Conservation (phyloP, 2,113 vertebrate genomes). For the Amazona guildingii region DNA sequence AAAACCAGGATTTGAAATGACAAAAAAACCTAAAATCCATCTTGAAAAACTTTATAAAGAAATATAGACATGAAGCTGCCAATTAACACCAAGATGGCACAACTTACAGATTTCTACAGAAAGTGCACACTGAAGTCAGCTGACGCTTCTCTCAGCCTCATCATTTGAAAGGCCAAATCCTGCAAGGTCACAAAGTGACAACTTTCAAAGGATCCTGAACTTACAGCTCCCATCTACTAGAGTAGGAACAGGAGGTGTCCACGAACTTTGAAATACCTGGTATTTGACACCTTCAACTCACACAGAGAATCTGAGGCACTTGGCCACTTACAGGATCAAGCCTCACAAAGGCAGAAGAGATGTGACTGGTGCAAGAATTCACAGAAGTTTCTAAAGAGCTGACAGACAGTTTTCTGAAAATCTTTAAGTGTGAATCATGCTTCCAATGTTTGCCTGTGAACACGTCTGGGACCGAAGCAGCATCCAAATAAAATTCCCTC, state of each 20-base stretch:
- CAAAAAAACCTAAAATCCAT: slow-evolving; percentile 26
- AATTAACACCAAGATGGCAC: slow-evolving; percentile 54
- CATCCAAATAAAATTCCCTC: background rate
- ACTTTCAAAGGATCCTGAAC: slow-evolving; percentile 7
- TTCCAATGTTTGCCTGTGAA: background rate
- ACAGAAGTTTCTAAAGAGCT: slow-evolving; percentile 41
- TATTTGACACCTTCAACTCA: slow-evolving; percentile 14
- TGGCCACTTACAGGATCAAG: slow-evolving; percentile 38
- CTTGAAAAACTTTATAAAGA: slow-evolving; percentile 35
- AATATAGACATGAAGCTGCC: slow-evolving; percentile 46
- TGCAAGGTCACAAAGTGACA: background rate
- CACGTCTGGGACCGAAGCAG: background rate
- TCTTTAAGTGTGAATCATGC: background rate
- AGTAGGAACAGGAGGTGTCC: background rate
- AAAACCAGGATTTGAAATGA: slow-evolving; percentile 49
- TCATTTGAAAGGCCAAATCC: background rate
- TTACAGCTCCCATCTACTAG: background rate
- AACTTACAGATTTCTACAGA: slow-evolving; percentile 52
- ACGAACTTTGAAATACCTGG: slow-evolving; percentile 6
- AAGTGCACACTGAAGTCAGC: slow-evolving; percentile 43
- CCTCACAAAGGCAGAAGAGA: slow-evolving; percentile 51
- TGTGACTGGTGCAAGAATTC: slow-evolving; percentile 8
- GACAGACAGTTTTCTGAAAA: slow-evolving; percentile 37
- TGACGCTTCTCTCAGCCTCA: slow-evolving; percentile 7
- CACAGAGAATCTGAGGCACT: slow-evolving; percentile 18